Base-by-base conservation (phyloP, 2,797 vertebrate species). In the Liparis tanakae region DNA sequence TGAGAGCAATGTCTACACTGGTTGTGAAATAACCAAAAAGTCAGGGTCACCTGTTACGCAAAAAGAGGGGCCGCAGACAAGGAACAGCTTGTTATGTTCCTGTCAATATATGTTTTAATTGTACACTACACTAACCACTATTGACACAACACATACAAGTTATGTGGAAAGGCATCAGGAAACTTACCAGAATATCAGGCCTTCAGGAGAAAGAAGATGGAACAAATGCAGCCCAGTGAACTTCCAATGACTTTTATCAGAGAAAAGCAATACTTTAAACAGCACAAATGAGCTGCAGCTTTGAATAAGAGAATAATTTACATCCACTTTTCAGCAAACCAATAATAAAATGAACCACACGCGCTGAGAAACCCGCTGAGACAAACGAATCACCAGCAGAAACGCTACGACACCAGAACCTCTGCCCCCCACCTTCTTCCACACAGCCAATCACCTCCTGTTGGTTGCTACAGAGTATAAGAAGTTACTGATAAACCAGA, bases 401-500 rank as follows among this genome's bases (percentile, higher is more conserved):
- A 68, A 58, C 4, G 9, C 15, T 54, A 12, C 33, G 34, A 60
- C 70, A 58, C 20, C 25, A 30, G 25, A 30, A 30, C 25, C 37
- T 41, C 25, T 2, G 10, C 30, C 5, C 6, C 44, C 76, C 76
- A 57, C 80, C 78, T 70, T 67, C 72, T 13, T 20, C 58, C 43
- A 67, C 78, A 85, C 78, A 86, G 63, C 88, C 87, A 92, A 84
- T 90, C 79, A 68, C 56, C 66, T 76, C 41, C 76, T 78, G 55
- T 72, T 87, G 84, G 76, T 89, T 87, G 54, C 66, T 48, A 46
- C 14, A 34, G 48, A 62, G 70, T 67, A 48, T 60, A 59, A 57
- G 33, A 90, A 79, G 90, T 92, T 93, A 93, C 93, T 93, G 86
- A 93, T 92, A 88, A 92, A 91, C 91, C 77, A 88, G 82, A 76